Evolutionary conservation across 2,797 vertebrate species (phyloP).

Genomic region (Enteromius afrohamiltoni): DNA sequence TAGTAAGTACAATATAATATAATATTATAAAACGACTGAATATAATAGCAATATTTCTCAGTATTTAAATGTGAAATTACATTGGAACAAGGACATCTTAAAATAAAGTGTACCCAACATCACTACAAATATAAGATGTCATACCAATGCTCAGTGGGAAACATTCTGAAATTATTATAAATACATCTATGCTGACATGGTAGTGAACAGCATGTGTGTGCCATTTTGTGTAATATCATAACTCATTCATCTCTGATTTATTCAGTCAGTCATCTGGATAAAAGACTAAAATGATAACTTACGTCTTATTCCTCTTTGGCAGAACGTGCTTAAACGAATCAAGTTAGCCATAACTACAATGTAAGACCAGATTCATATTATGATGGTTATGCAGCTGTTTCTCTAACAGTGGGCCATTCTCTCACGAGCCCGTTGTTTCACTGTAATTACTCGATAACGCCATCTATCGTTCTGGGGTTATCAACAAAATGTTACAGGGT

Average conservation of each 20-base stretch:
- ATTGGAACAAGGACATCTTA: not conserved
- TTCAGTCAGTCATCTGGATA: not conserved
- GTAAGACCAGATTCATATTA: not conserved
- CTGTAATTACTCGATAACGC: constrained; percentile 7
- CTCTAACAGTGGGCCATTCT: not conserved
- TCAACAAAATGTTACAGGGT: too few species aligned
- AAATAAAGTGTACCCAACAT: not conserved
- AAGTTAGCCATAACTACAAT: not conserved
- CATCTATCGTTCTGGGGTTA: constrained; percentile 23
- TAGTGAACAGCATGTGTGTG: not conserved
- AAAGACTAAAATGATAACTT: not conserved
- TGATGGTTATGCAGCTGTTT: not conserved
- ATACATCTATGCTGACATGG: not conserved
- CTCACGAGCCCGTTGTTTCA: not conserved
- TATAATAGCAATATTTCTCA: not conserved
- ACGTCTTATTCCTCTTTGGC: constrained; percentile 9
- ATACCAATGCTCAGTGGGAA: not conserved
- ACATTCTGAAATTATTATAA: too few species aligned
- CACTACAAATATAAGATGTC: not conserved
- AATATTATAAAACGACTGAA: too few species aligned
- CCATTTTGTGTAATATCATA: not conserved
- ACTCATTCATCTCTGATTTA: not conserved
- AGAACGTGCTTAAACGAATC: not conserved
- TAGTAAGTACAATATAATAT: not conserved
- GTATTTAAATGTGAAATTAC: not conserved